phyloP scores from a whole-genome alignment of 2,888 invertebrate genomes.

The Isoperla grammatica region DNA sequence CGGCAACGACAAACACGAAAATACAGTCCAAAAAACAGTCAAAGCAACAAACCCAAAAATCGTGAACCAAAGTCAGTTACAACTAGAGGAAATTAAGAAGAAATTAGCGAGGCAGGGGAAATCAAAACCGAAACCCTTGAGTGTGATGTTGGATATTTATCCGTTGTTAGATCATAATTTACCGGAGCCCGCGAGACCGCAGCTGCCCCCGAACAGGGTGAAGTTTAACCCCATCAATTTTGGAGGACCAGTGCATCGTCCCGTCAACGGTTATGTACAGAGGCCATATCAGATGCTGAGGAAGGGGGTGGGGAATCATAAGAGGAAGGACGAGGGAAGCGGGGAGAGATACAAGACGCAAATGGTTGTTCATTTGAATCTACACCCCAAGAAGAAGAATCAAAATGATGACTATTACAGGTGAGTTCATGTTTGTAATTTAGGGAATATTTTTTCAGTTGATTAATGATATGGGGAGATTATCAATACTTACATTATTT shows the following conservation, averaged over 20 bases:
- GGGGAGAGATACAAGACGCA: conserved; percentile 43
- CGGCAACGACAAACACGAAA: neutral
- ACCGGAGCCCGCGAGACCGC: conserved; percentile 23
- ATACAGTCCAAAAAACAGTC: conserved; percentile 20
- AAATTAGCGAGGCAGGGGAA: conserved; percentile 1
- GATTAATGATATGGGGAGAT: too few species aligned
- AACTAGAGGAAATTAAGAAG: too few species aligned
- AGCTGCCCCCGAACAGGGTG: too few species aligned
- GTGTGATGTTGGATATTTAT: conserved; percentile 59
- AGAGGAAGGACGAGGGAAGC: neutral
- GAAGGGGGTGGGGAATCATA: too few species aligned
- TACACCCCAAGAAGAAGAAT: conserved; percentile 51
- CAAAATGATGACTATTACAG: neutral
- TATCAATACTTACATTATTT: too few species aligned
- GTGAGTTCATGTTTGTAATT: too few species aligned
- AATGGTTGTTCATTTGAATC: conserved; percentile 60
- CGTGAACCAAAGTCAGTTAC: too few species aligned
- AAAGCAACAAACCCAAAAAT: conserved; percentile 26
- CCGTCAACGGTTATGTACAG: neutral
- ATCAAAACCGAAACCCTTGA: conserved; percentile 50
- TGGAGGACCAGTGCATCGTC: too few species aligned
- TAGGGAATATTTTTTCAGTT: too few species aligned
- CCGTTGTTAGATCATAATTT: conserved; percentile 45
- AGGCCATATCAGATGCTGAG: conserved; percentile 21
- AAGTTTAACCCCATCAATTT: too few species aligned